Conservation (phyloP, 2,888 invertebrate genomes). For the Cotesia congregata region DNA sequence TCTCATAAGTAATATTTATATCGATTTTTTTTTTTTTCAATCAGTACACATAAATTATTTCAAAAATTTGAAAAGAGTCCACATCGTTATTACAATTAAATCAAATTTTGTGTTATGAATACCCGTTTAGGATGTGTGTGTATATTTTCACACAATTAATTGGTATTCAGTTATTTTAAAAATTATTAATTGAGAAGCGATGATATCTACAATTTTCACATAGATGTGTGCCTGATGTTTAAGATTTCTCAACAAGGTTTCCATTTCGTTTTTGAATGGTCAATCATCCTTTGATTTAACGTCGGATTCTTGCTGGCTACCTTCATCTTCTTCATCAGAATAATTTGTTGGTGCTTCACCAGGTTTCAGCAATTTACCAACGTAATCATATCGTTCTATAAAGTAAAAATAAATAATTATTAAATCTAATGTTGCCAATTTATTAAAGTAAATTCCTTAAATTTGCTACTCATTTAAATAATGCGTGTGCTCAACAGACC, state of each 20-base stretch:
- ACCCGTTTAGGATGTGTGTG: slow-evolving; percentile 55
- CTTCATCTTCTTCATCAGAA: slow-evolving; percentile 87
- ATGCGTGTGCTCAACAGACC: no score
- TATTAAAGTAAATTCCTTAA: no score
- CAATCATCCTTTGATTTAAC: slow-evolving; percentile 69
- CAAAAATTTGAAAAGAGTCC: slow-evolving; percentile 46
- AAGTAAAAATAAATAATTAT: slow-evolving; percentile 51
- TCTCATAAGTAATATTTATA: slow-evolving; percentile 27
- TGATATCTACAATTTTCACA: slow-evolving; percentile 54
- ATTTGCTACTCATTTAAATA: no score
- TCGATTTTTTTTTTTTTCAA: slow-evolving; percentile 32
- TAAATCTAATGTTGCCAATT: background rate
- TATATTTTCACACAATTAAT: slow-evolving; percentile 54
- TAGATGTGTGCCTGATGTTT: slow-evolving; percentile 54
- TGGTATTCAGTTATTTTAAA: slow-evolving; percentile 51
- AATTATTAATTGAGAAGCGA: slow-evolving; percentile 47
- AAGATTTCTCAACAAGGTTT: slow-evolving; percentile 46
- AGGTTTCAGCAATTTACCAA: slow-evolving; percentile 90
- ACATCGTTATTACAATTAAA: slow-evolving; percentile 50
- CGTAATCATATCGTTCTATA: slow-evolving; percentile 93
- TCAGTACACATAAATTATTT: slow-evolving; percentile 52
- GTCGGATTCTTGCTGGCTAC: slow-evolving; percentile 68
- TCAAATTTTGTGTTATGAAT: slow-evolving; percentile 54
- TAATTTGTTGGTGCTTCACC: slow-evolving; percentile 93
- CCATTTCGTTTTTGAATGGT: slow-evolving; percentile 53